Evolutionary conservation across 2,888 invertebrate species (phyloP).

Genomic region (Platycheirus rosarum): DNA sequence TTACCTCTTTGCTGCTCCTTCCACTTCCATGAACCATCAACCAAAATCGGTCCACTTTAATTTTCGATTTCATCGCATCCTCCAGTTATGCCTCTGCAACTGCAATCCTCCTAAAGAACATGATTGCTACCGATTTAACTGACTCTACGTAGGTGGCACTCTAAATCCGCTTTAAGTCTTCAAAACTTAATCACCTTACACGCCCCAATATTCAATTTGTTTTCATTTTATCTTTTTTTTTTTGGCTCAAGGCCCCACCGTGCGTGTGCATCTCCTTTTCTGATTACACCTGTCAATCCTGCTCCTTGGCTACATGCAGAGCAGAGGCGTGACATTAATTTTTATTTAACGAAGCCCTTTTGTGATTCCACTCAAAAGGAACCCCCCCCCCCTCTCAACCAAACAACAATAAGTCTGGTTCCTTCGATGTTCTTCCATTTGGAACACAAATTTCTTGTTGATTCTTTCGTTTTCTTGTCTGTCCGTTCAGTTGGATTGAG

Average conservation of each 20-base stretch:
- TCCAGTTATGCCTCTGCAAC: neutral
- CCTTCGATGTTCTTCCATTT: conserved; percentile 37
- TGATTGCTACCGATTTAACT: conserved; percentile 68
- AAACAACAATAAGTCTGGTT: neutral
- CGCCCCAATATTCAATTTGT: conserved; percentile 52
- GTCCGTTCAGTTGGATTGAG: conserved; percentile 44
- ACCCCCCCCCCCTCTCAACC: neutral
- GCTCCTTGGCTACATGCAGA: conserved; percentile 61
- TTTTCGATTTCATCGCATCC: conserved; percentile 67
- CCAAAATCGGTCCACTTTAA: conserved; percentile 37
- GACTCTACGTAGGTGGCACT: conserved; percentile 69
- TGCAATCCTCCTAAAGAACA: conserved; percentile 49
- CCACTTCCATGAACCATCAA: neutral
- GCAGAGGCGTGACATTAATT: conserved; percentile 70
- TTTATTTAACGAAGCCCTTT: conserved; percentile 40
- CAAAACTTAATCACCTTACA: conserved; percentile 67
- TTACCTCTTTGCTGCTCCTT: neutral
- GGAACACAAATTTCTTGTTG: conserved; percentile 19
- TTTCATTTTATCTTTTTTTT: neutral
- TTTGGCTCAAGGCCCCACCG: neutral
- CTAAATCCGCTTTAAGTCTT: conserved; percentile 64
- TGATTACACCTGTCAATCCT: conserved; percentile 74
- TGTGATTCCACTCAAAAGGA: conserved; percentile 17
- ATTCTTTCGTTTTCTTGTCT: neutral
- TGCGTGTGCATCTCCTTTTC: conserved; percentile 50